Base-by-base conservation (phyloP, 2,113 vertebrate species). In the Oenanthe melanoleuca region DNA sequence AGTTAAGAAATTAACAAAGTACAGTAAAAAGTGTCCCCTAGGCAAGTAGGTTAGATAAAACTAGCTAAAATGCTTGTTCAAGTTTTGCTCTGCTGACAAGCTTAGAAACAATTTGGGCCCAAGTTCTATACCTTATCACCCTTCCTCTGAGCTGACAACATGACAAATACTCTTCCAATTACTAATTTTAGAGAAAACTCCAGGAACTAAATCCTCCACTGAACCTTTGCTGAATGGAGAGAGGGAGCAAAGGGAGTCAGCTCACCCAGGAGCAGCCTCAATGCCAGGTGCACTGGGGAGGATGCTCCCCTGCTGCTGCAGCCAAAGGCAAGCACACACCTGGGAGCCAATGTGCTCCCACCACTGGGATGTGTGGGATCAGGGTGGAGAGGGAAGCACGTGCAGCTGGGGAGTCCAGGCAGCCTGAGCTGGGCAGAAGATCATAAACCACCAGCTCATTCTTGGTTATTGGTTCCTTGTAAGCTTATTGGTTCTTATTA, bases 311-410 rank as follows among this genome's bases (percentile, higher is more conserved):
- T 50, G 28, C 21, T 2, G 4, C 42, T 38, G 42, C 72, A 77
- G 63, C 38, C 34, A n/a, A 40, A 42, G 33, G 33, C 33, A 23
- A 70, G 57, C 63, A n/a, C 12, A 2, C 40, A 0, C 1, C 5
- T 16, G 56, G 77, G 31, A 83, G 66, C 66, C 50, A 44, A 2
- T 0, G 0, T 1, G 2, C 12, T 66, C 57, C 34, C 15, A 0
- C 8, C 40, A 1, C 28, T 28, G 55, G 49, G 20, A 6, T 65
- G n/a, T 13, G 19, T 4, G 12, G 47, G n/a, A 13, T 3, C 8
- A 1, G 1, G 4, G n/a, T 2, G 8, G 26, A 22, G 11, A 9
- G 33, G 24, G 44, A 72, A 63, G n/a, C n/a, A 52, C 0, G 0
- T 20, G 28, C 19, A 56, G 37, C 66, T 74, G 33, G 14, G 3